Percentiles rank a stretch among this genome's conserved stretches.
Evolutionary conservation across 2,888 invertebrate genomes (phyloP).

Genomic region (Stenodema calcarata): DNA sequence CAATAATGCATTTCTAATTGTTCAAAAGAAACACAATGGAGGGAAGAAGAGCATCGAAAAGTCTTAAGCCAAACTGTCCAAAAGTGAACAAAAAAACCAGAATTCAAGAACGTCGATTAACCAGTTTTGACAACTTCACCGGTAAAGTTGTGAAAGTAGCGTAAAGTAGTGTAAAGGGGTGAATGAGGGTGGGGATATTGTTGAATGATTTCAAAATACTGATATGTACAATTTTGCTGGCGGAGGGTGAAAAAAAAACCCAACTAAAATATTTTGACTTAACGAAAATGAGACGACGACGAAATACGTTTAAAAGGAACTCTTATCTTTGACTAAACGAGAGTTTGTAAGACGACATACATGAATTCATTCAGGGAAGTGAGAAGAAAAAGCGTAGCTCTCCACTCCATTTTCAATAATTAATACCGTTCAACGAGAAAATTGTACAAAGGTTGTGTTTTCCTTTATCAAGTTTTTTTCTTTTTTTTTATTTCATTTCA

Average conservation of each 20-base stretch:
- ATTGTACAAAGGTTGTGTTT: constrained; percentile 23
- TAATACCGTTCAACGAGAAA: constrained; percentile 1
- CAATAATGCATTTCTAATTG: not conserved
- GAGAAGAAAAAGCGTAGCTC: not conserved
- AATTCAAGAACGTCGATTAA: no score
- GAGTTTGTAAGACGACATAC: not conserved
- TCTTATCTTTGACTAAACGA: constrained; percentile 17
- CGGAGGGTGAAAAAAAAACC: not conserved
- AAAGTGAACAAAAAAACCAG: not conserved
- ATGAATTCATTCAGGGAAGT: not conserved
- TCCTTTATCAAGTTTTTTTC: not conserved
- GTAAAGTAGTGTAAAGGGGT: no score
- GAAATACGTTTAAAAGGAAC: constrained; percentile 19
- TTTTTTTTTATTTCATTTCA: constrained; percentile 2
- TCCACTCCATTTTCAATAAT: not conserved
- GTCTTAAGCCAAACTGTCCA: not conserved
- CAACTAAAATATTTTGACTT: not conserved
- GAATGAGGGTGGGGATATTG: not conserved
- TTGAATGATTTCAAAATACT: not conserved
- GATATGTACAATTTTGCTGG: constrained; percentile 34
- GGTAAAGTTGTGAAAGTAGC: no score
- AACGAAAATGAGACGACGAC: not conserved
- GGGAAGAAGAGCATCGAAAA: not conserved
- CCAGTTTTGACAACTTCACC: no score
- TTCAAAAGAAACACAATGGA: not conserved